Base-by-base conservation (phyloP, 2,113 vertebrate species). In the Perca flavescens region DNA sequence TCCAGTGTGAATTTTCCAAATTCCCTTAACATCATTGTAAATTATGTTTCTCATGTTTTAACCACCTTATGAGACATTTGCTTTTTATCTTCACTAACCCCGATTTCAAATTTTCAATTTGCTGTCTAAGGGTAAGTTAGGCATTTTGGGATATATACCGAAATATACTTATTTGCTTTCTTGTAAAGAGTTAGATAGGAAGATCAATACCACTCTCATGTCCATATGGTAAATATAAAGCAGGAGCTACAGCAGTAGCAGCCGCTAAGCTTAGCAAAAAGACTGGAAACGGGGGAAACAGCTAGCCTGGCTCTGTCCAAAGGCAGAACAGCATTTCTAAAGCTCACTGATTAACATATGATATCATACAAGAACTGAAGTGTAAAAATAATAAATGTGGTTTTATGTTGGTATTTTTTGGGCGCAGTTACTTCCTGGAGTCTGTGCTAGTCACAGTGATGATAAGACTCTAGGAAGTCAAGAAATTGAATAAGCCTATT, bases 1-100 rank as follows among this genome's bases (percentile, higher is more conserved):
- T 43, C n/a, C 54, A 63, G 43, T 57, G 14, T 84, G 47, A 63
- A 31, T 63, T 80, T 40, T 62, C 31, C 25, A 3, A 71, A 57
- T 76, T 63, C 16, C 10, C 4, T 19, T 28, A 54, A 31, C 11
- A n/a, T 43, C 6, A n/a, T 16, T 57, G 3, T 19, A 19, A 28
- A 28, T 60, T 22, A 4, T 50, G 1, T 36, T 57, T 76, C 0
- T 9, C 6, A 43, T 4, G 21, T 64, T 47, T 36, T 31, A 15
- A 22, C 62, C 16, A 15, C 17, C 6, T 19, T 56, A 36, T 40
- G 2, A 53, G 5, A 4, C 11, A 21, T 21, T 67, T 28, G 21
- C 1, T n/a, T n/a, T 15, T 46, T 34, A 40, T 3, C 11, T 34
- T 40, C 36, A 40, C 36, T 9, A 8, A 40, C 36, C 6, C 36